A percentile compares a stretch with the other conserved stretches of the same genome.
Evolutionary conservation across 1,140 invertebrate species (phyloP).

Genomic region (Drosophila sturtevanti): DNA sequence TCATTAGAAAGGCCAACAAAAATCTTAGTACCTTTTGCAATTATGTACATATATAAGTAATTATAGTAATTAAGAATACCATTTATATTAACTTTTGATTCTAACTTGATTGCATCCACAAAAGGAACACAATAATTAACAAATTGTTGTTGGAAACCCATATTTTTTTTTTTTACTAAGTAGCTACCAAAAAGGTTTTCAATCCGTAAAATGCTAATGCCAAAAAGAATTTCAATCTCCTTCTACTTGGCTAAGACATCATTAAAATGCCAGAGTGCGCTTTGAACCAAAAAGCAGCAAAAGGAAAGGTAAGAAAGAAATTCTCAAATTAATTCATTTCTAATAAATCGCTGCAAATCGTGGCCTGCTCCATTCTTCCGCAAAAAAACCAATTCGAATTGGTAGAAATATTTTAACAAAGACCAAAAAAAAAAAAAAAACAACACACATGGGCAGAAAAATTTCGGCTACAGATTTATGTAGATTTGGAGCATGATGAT

Average conservation of each 20-base stretch:
- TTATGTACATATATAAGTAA: no score
- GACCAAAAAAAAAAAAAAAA: slow-evolving; percentile 51
- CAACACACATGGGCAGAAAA: slow-evolving; percentile 39
- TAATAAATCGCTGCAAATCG: slow-evolving; percentile 68
- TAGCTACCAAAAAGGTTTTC: slow-evolving; percentile 47
- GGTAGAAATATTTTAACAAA: slow-evolving; percentile 55
- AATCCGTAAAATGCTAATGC: slow-evolving; percentile 57
- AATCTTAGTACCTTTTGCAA: no score
- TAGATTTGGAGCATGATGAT: slow-evolving; percentile 71
- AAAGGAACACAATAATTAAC: neutral
- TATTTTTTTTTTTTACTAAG: neutral
- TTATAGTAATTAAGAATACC: slow-evolving; percentile 16
- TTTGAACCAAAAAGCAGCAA: slow-evolving; percentile 26
- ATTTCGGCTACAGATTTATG: slow-evolving; percentile 78
- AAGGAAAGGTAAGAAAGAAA: slow-evolving; percentile 26
- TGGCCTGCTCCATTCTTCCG: slow-evolving; percentile 64
- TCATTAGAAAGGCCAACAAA: no score
- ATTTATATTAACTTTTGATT: no score
- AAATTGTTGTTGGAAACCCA: neutral
- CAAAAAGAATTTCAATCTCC: slow-evolving; percentile 1
- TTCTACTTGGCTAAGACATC: slow-evolving; percentile 40
- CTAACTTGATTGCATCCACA: neutral
- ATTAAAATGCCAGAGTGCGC: slow-evolving; percentile 67
- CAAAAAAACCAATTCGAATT: slow-evolving; percentile 52
- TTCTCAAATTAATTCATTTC: slow-evolving; percentile 79